Evolutionary conservation across 2,888 invertebrate species (phyloP).

Genomic region (Lasioglossum malachurum): DNA sequence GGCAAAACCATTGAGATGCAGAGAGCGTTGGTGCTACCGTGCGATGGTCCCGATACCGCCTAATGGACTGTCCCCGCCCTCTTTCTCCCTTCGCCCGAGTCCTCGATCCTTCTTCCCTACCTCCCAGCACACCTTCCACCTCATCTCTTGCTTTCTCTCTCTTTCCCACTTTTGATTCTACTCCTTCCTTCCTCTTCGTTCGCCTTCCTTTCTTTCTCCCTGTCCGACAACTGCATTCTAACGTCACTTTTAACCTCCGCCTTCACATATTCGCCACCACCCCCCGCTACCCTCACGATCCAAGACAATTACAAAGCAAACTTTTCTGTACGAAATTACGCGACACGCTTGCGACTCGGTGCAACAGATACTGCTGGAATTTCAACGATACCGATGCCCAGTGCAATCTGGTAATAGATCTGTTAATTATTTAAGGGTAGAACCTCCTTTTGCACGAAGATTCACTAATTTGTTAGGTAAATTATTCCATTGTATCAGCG

Average conservation of each 20-base stretch:
- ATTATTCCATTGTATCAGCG: not conserved
- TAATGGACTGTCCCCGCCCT: constrained; percentile 84
- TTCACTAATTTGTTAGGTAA: not conserved
- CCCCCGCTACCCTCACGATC: not conserved
- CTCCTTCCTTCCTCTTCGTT: not conserved
- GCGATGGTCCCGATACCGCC: constrained; percentile 85
- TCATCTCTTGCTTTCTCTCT: constrained; percentile 45
- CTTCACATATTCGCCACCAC: constrained; percentile 20
- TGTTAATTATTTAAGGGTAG: not conserved
- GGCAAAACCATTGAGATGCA: constrained; percentile 83
- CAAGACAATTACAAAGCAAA: constrained; percentile 6
- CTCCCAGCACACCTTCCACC: constrained; percentile 74
- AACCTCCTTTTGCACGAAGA: not conserved
- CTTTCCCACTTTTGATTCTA: constrained; percentile 42
- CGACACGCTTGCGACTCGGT: not conserved
- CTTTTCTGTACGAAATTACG: not conserved
- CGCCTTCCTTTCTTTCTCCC: constrained; percentile 27
- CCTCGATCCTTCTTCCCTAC: constrained; percentile 71
- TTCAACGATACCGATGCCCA: not conserved
- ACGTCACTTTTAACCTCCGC: constrained; percentile 65
- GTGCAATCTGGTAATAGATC: constrained; percentile 6
- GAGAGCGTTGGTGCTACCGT: constrained; percentile 85
- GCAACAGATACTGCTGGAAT: not conserved
- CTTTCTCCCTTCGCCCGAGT: constrained; percentile 76
- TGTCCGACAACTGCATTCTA: constrained; percentile 56